Percentiles rank a stretch among this genome's conserved stretches.
These are phyloP conservation scores for Potamilus streckersoni DNA, from an alignment of 1,140 invertebrate genomes.

Conservation along the genomic window DNA sequence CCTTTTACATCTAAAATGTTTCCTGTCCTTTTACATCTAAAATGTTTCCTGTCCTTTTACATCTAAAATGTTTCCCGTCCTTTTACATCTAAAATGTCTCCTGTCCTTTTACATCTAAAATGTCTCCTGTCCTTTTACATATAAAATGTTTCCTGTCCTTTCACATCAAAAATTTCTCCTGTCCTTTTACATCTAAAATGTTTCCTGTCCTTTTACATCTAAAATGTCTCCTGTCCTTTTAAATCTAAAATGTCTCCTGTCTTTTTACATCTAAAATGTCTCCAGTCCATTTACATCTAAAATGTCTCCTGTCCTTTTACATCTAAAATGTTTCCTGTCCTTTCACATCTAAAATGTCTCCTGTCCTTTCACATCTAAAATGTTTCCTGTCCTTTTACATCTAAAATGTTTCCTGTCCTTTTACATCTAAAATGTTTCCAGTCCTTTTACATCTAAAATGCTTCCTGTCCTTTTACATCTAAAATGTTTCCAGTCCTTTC, in stretches of 20 bases:
- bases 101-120: not conserved
- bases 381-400: not conserved
- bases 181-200: not conserved
- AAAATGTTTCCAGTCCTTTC: not conserved
- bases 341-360: not conserved
- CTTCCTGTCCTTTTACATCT: not conserved
- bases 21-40: not conserved
- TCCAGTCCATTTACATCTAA: not conserved
- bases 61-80: not conserved
- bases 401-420: not conserved
- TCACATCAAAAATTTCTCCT: not conserved
- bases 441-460: not conserved
- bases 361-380: not conserved
- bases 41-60: not conserved
- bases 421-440: not conserved
- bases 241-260: too few species aligned
- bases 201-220: not conserved
- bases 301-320: not conserved
- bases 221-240: too few species aligned
- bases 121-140: not conserved
- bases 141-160: not conserved
- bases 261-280: not conserved
- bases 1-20: not conserved
- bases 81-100: not conserved
- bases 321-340: not conserved